These are phyloP conservation scores for Pseudococcus jackbeardsleyi DNA, from an alignment of 2,888 invertebrate species.

Conservation along the genomic window DNA sequence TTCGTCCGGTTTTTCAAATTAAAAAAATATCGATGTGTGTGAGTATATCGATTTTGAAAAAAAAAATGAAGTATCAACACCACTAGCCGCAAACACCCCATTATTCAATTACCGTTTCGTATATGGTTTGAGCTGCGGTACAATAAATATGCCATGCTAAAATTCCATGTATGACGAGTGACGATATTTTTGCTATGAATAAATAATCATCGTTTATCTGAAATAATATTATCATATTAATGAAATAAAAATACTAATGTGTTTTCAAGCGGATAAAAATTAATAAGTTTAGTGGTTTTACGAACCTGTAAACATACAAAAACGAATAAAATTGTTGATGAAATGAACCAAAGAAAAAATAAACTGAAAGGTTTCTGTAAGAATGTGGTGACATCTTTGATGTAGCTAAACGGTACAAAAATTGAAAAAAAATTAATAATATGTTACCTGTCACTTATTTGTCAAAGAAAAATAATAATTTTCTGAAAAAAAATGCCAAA, in stretches of 20 bases:
- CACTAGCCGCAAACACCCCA: too few relatives aligned
- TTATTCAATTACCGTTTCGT: background rate
- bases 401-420: background rate
- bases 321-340: background rate
- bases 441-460: background rate
- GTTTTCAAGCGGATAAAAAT: background rate
- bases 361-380: background rate
- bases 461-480: background rate
- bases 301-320: slow-evolving; percentile 1
- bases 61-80: too few relatives aligned
- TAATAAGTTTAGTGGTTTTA: background rate
- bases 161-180: background rate
- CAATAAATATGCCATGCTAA: background rate
- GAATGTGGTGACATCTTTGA: background rate
- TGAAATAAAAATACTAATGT: background rate
- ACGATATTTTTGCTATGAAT: background rate
- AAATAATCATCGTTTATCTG: background rate
- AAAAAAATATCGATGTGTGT: too few relatives aligned
- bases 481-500: background rate
- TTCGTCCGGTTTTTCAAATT: too few relatives aligned
- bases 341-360: background rate
- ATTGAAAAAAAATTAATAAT: too few relatives aligned
- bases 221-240: too few relatives aligned
- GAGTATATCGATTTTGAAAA: too few relatives aligned
- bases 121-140: background rate